Conservation (phyloP, 2,113 vertebrate genomes). For the Cacatua alba region DNA sequence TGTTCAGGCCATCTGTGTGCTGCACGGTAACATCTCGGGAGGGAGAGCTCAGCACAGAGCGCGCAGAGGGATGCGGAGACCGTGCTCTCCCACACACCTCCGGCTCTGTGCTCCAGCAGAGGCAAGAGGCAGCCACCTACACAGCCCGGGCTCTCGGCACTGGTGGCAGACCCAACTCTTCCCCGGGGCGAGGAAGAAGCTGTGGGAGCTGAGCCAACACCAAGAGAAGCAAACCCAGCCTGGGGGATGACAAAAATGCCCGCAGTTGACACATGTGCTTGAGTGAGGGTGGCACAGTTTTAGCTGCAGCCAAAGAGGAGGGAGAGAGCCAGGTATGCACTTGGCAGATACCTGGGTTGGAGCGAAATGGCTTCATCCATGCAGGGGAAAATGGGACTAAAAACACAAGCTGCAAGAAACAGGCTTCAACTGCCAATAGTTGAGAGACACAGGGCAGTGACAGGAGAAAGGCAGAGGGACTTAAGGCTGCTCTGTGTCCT, state of each 20-base stretch:
- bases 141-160: not conserved
- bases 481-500: not conserved
- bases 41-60: not conserved
- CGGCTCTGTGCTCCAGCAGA: not conserved
- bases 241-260: not conserved
- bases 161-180: not conserved
- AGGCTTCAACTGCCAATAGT: not conserved
- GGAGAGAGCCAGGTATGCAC: not conserved
- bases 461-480: not conserved
- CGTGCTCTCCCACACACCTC: not conserved
- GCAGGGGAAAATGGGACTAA: rapidly evolving
- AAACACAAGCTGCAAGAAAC: not conserved
- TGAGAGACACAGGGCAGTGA: not conserved
- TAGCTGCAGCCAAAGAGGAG: not conserved
- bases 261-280: not conserved
- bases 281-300: not conserved
- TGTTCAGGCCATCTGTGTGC: conserved; percentile 66
- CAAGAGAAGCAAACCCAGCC: not conserved
- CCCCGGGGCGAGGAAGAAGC: not conserved
- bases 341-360: not conserved
- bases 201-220: not conserved
- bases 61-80: not conserved
- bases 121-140: not conserved
- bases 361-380: not conserved
- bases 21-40: not conserved